These are phyloP conservation scores for Trissolcus japonicus DNA, from an alignment of 2,888 invertebrate species.

Conservation along the genomic window DNA sequence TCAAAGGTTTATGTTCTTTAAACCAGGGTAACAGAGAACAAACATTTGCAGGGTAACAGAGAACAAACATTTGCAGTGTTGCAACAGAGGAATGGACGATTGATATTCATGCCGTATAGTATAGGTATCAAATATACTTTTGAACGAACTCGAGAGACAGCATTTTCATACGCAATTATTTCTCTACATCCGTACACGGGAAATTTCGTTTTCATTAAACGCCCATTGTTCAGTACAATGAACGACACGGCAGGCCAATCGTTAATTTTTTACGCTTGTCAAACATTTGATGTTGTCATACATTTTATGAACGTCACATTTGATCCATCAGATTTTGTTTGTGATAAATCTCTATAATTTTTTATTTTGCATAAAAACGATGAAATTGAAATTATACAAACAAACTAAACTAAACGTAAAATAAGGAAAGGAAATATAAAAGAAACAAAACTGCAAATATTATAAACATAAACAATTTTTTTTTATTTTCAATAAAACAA, in stretches of 20 bases:
- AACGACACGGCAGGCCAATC: conserved; percentile 43
- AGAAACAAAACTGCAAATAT: no score
- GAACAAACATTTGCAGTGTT: not conserved
- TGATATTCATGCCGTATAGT: conserved; percentile 41
- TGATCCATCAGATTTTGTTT: not conserved
- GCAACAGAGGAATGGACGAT: conserved; percentile 4
- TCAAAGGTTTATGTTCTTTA: no score
- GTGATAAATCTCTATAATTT: no score
- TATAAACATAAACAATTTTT: conserved; percentile 2
- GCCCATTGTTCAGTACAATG: conserved; percentile 60
- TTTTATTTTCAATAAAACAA: not conserved
- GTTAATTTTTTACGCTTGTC: conserved; percentile 48
- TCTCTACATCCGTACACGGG: conserved; percentile 50
- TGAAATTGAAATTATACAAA: no score
- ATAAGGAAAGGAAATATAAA: no score
- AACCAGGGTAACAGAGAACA: no score
- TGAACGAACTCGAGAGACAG: conserved; percentile 49
- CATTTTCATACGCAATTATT: conserved; percentile 57
- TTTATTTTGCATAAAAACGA: no score
- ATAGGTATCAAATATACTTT: conserved; percentile 42
- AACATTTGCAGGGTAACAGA: no score
- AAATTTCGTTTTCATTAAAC: conserved; percentile 61
- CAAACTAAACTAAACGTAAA: no score
- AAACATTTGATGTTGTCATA: conserved; percentile 41
- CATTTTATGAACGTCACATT: conserved; percentile 23